Evolutionary conservation across 1,140 invertebrate genomes (phyloP).

Genomic region (Drosophila subpulchrella): DNA sequence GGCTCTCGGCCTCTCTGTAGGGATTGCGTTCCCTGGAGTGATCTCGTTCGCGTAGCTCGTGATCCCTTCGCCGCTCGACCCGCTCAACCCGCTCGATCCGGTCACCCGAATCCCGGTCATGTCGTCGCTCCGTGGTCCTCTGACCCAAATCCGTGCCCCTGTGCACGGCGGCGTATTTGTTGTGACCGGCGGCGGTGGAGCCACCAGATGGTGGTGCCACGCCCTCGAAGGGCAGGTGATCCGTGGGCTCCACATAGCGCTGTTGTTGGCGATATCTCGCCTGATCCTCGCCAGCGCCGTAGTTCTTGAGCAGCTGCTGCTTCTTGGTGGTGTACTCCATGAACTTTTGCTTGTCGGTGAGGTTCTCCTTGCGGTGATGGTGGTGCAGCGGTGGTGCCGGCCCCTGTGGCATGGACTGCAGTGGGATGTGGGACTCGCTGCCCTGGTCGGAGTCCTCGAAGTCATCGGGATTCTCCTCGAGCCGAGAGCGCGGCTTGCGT

Average conservation of each 20-base stretch:
- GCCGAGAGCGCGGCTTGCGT: slow-evolving; percentile 50
- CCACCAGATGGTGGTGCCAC: slow-evolving; percentile 8
- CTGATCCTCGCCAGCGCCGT: slow-evolving; percentile 64
- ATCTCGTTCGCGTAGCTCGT: slow-evolving; percentile 29
- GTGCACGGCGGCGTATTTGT: slow-evolving; percentile 74
- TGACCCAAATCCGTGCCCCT: slow-evolving; percentile 43
- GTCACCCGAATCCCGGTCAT: slow-evolving; percentile 9
- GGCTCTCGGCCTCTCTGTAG: slow-evolving; percentile 80
- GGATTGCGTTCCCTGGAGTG: slow-evolving; percentile 77
- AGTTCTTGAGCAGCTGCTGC: slow-evolving; percentile 56
- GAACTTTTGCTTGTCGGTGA: slow-evolving; percentile 82
- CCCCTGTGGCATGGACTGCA: not conserved
- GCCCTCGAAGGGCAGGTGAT: slow-evolving; percentile 67
- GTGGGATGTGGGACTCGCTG: slow-evolving; percentile 24
- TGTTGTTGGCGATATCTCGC: slow-evolving; percentile 76
- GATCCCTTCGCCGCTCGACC: slow-evolving; percentile 33
- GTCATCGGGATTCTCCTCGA: slow-evolving; percentile 60
- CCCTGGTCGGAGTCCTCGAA: slow-evolving; percentile 70
- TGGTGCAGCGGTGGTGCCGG: not conserved
- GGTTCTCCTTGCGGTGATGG: slow-evolving; percentile 77
- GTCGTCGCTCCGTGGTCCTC: slow-evolving; percentile 34
- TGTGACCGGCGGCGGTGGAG: slow-evolving; percentile 23
- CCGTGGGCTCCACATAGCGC: slow-evolving; percentile 74
- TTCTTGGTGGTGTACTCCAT: slow-evolving; percentile 75
- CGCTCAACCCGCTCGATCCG: slow-evolving; percentile 18